Evolutionary conservation across 2,113 vertebrate genomes (phyloP).

Genomic region (Percina caprodes): DNA sequence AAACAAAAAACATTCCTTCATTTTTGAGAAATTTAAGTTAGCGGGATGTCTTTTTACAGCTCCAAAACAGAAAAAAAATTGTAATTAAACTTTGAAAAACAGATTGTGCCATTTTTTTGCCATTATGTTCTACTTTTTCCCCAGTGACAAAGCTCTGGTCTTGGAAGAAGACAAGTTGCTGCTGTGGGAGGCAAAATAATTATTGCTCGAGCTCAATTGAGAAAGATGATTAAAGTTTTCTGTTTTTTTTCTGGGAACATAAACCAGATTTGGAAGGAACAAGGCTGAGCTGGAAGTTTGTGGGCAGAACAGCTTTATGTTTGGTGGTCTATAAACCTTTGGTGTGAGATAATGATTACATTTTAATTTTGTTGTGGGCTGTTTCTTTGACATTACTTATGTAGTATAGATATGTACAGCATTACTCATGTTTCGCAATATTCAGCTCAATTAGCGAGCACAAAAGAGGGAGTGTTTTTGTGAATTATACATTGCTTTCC

Average conservation of each 20-base stretch:
- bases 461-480: conserved; percentile 19
- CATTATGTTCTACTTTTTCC: not conserved
- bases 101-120: not conserved
- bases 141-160: not conserved
- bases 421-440: conserved; percentile 16
- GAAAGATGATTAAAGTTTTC: not conserved
- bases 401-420: conserved; percentile 10
- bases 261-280: not conserved
- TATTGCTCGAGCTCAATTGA: not conserved
- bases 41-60: not conserved
- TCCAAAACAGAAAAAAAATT: not conserved
- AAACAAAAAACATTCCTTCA: conserved; percentile 21
- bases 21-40: conserved; percentile 17
- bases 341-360: not conserved
- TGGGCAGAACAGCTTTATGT: not conserved
- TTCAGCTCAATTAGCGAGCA: conserved; percentile 21
- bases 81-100: conserved; percentile 9
- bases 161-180: conserved; percentile 1
- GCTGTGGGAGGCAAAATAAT: not conserved
- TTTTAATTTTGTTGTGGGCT: not conserved
- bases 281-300: not conserved
- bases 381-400: conserved; percentile 1
- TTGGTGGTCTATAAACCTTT: not conserved
- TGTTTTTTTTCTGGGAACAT: not conserved
- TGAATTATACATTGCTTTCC: not conserved